Percentiles rank a stretch among this genome's conserved stretches.
These are phyloP conservation scores for Festucalex cinctus DNA, from an alignment of 2,113 vertebrate genomes.

Conservation along the genomic window DNA sequence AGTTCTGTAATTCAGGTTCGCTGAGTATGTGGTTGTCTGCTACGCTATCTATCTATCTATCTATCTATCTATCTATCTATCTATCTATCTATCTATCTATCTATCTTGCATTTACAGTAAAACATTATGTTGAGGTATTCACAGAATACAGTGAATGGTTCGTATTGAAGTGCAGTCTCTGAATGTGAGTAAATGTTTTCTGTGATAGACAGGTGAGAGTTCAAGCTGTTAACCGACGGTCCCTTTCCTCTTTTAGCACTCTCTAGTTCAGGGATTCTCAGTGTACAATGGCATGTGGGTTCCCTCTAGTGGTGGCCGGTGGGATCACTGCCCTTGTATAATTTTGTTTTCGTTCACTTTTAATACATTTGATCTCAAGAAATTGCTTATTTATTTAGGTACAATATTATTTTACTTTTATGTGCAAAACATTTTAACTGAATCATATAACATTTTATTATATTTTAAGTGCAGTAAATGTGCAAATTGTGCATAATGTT, in stretches of 20 bases:
- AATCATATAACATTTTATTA: no score
- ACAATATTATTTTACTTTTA: no score
- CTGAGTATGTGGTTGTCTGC: conserved; percentile 57
- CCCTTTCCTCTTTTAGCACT: conserved; percentile 19
- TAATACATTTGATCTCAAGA: no score
- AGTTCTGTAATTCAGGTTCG: conserved; percentile 80
- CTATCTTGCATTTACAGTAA: conserved; percentile 60
- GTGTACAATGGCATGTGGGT: no score
- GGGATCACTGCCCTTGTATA: background rate
- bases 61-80: conserved; percentile 40
- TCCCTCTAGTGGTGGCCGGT: background rate
- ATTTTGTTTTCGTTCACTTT: background rate
- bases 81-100: conserved; percentile 41
- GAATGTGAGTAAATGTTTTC: conserved; percentile 53
- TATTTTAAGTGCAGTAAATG: background rate
- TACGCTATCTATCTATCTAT: conserved; percentile 30
- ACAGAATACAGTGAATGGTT: conserved; percentile 78
- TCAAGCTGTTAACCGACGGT: conserved; percentile 38
- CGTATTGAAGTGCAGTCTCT: conserved; percentile 57
- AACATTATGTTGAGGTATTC: conserved; percentile 76
- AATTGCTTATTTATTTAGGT: no score
- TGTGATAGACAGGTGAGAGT: conserved; percentile 54
- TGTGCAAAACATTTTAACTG: no score
- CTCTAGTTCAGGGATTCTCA: background rate
- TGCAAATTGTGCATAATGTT: background rate